Evolutionary conservation across 2,888 invertebrate species (phyloP).

Genomic region (Phyllotreta cruciferae): DNA sequence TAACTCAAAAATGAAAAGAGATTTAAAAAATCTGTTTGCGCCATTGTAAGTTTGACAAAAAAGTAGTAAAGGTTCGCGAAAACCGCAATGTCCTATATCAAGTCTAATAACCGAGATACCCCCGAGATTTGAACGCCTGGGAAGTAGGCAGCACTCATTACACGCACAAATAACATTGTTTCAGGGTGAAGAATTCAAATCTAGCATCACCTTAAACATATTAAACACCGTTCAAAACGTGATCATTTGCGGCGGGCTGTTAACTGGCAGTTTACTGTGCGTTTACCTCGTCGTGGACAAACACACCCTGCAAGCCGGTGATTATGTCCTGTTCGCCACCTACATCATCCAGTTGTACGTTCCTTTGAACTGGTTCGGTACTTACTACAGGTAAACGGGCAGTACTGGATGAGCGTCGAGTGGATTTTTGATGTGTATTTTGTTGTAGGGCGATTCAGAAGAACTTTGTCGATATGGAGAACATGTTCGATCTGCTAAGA

Average conservation of each 20-base stretch:
- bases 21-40: too few species aligned
- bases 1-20: too few species aligned
- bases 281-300: constrained; percentile 82
- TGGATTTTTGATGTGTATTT: background rate
- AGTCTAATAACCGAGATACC: too few species aligned
- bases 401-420: background rate
- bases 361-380: constrained; percentile 97
- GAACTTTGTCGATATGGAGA: constrained; percentile 99
- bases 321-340: constrained; percentile 94
- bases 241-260: constrained; percentile 84
- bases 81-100: too few species aligned
- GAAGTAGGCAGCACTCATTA: too few species aligned
- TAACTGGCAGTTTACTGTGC: constrained; percentile 88
- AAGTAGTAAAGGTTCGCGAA: too few species aligned
- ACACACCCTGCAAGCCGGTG: constrained; percentile 82
- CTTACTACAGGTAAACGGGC: constrained; percentile 84
- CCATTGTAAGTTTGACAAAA: too few species aligned
- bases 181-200: constrained; percentile 90
- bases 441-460: constrained; percentile 88
- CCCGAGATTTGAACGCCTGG: too few species aligned
- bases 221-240: constrained; percentile 92
- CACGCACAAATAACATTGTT: too few species aligned
- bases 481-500: constrained; percentile 95
- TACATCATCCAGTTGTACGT: constrained; percentile 95
- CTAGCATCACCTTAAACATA: constrained; percentile 84